phyloP scores from a whole-genome alignment of 2,888 invertebrate genomes.

The Odontocolon sp. region DNA sequence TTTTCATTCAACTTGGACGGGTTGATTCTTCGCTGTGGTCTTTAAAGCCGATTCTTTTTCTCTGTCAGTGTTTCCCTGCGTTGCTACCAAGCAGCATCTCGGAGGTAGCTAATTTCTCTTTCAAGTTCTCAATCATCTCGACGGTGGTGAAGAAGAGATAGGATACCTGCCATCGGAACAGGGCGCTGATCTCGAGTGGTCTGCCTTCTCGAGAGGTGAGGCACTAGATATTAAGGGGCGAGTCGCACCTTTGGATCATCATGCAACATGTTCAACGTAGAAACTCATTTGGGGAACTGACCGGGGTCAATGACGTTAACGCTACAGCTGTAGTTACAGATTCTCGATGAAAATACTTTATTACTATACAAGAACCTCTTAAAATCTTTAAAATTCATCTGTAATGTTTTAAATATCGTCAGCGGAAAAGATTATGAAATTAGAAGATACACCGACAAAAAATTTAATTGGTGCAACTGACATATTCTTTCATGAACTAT shows the following conservation, averaged over 20 bases:
- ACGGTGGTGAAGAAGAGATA: slow-evolving; percentile 30
- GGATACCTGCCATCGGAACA: slow-evolving; percentile 33
- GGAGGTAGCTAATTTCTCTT: slow-evolving; percentile 52
- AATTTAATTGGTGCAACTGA: too few relatives aligned
- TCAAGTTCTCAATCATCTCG: slow-evolving; percentile 58
- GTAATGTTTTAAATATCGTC: too few relatives aligned
- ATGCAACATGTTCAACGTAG: slow-evolving; percentile 17
- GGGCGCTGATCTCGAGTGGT: slow-evolving; percentile 35
- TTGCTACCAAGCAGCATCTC: slow-evolving; percentile 35
- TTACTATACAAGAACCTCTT: too few relatives aligned
- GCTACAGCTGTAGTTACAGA: too few relatives aligned
- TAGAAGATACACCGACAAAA: too few relatives aligned
- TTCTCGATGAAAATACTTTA: too few relatives aligned
- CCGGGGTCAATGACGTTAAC: slow-evolving; percentile 44
- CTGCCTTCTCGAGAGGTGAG: slow-evolving; percentile 16
- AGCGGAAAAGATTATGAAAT: too few relatives aligned
- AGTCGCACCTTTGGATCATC: slow-evolving; percentile 10
- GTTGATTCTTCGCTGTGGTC: slow-evolving; percentile 20
- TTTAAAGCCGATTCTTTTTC: slow-evolving; percentile 30
- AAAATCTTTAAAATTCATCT: too few relatives aligned
- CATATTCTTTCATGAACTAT: too few relatives aligned
- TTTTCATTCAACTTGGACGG: slow-evolving; percentile 37
- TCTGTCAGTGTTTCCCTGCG: slow-evolving; percentile 36
- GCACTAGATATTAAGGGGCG: slow-evolving; percentile 41
- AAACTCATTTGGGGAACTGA: slow-evolving; percentile 23